Percentiles rank a stretch among this genome's conserved stretches.
Evolutionary conservation across 2,113 vertebrate genomes (phyloP).

Genomic region (Ranitomeya variabilis): DNA sequence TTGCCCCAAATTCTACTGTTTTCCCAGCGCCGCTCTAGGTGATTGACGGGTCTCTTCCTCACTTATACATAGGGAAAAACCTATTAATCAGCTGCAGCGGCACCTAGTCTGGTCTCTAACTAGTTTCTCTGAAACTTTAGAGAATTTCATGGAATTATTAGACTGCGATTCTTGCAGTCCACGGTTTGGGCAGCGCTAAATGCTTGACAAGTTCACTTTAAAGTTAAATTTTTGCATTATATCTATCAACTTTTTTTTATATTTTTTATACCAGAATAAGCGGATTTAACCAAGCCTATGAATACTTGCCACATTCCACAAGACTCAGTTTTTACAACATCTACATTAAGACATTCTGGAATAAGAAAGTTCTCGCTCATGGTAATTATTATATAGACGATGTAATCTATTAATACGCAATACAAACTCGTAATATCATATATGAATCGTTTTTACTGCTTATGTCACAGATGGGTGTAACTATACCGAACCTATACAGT

Average conservation of each 20-base stretch:
- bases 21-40: too few relatives aligned
- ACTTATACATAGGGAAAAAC: too few relatives aligned
- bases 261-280: background rate
- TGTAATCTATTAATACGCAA: background rate
- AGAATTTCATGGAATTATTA: too few relatives aligned
- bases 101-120: too few relatives aligned
- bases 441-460: background rate
- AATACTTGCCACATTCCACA: background rate
- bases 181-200: too few relatives aligned
- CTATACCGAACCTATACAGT: conserved; percentile 23
- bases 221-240: too few relatives aligned
- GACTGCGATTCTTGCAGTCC: too few relatives aligned
- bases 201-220: too few relatives aligned
- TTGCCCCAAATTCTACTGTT: too few relatives aligned
- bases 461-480: conserved; percentile 26
- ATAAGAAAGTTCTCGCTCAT: background rate
- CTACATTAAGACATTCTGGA: conserved; percentile 37
- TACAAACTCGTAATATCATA: background rate
- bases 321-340: conserved; percentile 33
- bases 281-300: conserved; percentile 43
- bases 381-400: background rate
- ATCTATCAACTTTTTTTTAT: background rate
- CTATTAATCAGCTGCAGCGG: too few relatives aligned
- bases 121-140: too few relatives aligned
- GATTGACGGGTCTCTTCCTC: too few relatives aligned